Percentiles rank a stretch among this genome's conserved stretches.
Evolutionary conservation across 1,140 invertebrate species (phyloP).

Genomic region (Aphaenogaster rudis): DNA sequence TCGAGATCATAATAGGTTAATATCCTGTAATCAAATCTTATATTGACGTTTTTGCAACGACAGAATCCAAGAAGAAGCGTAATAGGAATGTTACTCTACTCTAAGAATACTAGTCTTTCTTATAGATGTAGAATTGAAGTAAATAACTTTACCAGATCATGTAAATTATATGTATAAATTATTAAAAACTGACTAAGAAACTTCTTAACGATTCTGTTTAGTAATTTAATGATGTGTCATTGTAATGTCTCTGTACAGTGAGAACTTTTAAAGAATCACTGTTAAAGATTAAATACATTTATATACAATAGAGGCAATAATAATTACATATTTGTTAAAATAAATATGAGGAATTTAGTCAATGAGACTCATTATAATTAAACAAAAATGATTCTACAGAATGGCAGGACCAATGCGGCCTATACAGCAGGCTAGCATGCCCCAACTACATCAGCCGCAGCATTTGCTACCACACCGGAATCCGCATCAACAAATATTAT

Average conservation of each 20-base stretch:
- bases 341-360: background rate
- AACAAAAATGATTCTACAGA: conserved; percentile 70
- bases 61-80: background rate
- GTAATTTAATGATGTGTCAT: background rate
- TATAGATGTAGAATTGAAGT: background rate
- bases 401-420: conserved; percentile 85
- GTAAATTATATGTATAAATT: background rate
- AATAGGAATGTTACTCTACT: background rate
- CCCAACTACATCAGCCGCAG: conserved; percentile 84
- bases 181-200: background rate
- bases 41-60: background rate
- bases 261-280: background rate
- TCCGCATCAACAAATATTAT: conserved; percentile 85
- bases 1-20: conserved; percentile 80
- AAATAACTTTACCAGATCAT: background rate
- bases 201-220: background rate
- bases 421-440: conserved; percentile 86
- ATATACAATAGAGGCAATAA: background rate
- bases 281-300: background rate
- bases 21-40: background rate
- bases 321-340: background rate
- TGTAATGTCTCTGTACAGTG: background rate
- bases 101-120: background rate
- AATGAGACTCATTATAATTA: background rate
- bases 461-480: conserved; percentile 82